Evolutionary conservation across 1,140 invertebrate genomes (phyloP).

Genomic region (Idris sp.): DNA sequence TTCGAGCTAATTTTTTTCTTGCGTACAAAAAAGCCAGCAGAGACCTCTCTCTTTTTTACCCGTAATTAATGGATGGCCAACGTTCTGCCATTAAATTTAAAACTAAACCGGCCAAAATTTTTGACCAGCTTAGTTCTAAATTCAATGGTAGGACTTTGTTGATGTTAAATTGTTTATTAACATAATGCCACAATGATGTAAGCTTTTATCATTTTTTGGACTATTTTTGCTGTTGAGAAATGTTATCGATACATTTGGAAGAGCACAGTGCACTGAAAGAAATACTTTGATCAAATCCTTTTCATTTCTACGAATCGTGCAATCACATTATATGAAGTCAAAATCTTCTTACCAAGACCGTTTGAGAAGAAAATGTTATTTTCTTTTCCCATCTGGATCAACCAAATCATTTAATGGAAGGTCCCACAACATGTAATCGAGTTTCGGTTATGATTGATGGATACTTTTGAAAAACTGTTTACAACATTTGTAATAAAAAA

Average conservation of each 20-base stretch:
- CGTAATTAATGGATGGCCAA: background rate
- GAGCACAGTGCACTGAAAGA: slow-evolving; percentile 5
- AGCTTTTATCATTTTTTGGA: too few relatives aligned
- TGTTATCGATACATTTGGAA: slow-evolving; percentile 13
- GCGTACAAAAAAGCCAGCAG: too few relatives aligned
- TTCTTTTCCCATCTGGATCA: slow-evolving; percentile 14
- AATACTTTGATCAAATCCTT: slow-evolving; percentile 36
- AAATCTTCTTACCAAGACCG: slow-evolving; percentile 44
- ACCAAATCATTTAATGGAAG: slow-evolving; percentile 33
- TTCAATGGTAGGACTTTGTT: too few relatives aligned
- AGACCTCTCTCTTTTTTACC: too few relatives aligned
- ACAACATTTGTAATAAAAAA: too few relatives aligned
- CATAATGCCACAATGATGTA: too few relatives aligned
- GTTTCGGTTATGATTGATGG: slow-evolving; percentile 12
- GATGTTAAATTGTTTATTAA: too few relatives aligned
- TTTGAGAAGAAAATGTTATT: slow-evolving; percentile 42
- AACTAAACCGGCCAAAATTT: too few relatives aligned
- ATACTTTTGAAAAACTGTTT: background rate
- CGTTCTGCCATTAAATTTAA: too few relatives aligned
- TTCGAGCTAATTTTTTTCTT: slow-evolving; percentile 19
- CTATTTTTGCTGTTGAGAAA: too few relatives aligned
- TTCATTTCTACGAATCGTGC: slow-evolving; percentile 21
- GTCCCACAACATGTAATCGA: slow-evolving; percentile 34
- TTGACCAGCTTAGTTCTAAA: too few relatives aligned
- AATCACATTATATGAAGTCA: slow-evolving; percentile 45